Base-by-base conservation (phyloP, 1,140 invertebrate species). In the Drosophila watanabei region DNA sequence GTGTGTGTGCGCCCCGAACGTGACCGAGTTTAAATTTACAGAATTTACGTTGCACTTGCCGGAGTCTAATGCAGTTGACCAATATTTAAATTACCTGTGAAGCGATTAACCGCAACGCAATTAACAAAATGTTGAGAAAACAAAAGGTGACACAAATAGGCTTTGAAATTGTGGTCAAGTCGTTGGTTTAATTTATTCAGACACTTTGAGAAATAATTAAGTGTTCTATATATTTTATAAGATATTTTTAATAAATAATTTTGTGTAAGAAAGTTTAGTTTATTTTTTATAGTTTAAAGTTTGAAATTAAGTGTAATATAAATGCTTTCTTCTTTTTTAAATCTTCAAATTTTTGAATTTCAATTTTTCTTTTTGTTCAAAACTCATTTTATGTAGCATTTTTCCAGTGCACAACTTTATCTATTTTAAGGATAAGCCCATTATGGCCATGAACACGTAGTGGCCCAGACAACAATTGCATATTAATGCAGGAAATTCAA, bases 401-500 rank as follows among this genome's bases (percentile, higher is more conserved):
- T 16, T 14, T 13, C 13, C 33, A 32, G 43, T 49, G 33, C 14
- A 24, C 2, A 16, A 32, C 16, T 4, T 30, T 37, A 46, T 56
- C 56, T 49, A 28, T 56, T 43, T 48, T 37, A 56, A 33, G 52
- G 45, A 73, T 43, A 51, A 41, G 35, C 41, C 37, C 54, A 73
- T 72, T 60, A 73, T 37, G 49, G 30, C 35, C 37, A 49, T 37
- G 30, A 30, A 33, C 62, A 68, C 41, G 35, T 60, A 41, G 32
- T 35, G 33, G 51, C 20, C 35, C 54, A 37, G 73, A 69, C 75
- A 77, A 69, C 61, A 73, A 82, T 60, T 68, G 61, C 82, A 79
- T 63, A 58, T 78, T 86, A 79, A 79, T 79, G 51, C 20, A 43
- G 39, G 43, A 63, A 79, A 82, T 79, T 79, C 28, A 82, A 86